Evolutionary conservation across 2,797 vertebrate species (phyloP), one percentile per base, ranked within the genome.

Genomic region (Chromis chromis): DNA sequence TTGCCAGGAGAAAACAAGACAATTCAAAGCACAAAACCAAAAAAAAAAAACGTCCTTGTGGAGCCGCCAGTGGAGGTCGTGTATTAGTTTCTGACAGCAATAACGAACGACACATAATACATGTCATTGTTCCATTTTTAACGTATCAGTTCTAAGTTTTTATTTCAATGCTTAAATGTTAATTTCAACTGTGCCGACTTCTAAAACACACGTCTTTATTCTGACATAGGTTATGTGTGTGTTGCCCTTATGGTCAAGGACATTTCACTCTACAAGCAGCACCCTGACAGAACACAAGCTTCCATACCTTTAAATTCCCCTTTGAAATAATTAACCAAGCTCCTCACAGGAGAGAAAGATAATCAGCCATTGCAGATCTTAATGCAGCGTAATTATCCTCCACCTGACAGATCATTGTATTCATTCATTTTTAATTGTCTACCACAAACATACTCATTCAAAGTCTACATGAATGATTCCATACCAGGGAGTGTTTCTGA

Each of bases 1-100:
- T 71, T 64, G 61, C 78, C 70, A 57, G 70, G 69, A 85, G 82
- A 82, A 85, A 87, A 73, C 74, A 68, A 62, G 77, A 56, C 56
- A 48, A 80, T 57, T 76, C 61, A 54, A 59, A 86, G 53, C 58
- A 76, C 36, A 61, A 48, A 75, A 39, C 46, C 27, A 16, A 17
- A 70, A 69, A 55, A 81, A 69, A 39, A 62, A 80, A 79, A 62
- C 0, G 17, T 60, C 50, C 25, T 13, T 54, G 59, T 21, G 14
- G 0, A 75, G 25, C 54, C 63, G 12, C 22, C 22, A 53, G 60
- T 1, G 3, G 36, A 55, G 48, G 24, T 48, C 65, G 54, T 10
- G 6, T 33, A 16, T 53, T 31, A 57, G 19, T 63, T 42, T 16
- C 40, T 16, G 14, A 16, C 40, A 48, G 24, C 24, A 24, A 33